Evolutionary conservation across 2,888 invertebrate species (phyloP), one percentile per base, ranked within the genome.

Genomic region (Bembecia ichneumoniformis): DNA sequence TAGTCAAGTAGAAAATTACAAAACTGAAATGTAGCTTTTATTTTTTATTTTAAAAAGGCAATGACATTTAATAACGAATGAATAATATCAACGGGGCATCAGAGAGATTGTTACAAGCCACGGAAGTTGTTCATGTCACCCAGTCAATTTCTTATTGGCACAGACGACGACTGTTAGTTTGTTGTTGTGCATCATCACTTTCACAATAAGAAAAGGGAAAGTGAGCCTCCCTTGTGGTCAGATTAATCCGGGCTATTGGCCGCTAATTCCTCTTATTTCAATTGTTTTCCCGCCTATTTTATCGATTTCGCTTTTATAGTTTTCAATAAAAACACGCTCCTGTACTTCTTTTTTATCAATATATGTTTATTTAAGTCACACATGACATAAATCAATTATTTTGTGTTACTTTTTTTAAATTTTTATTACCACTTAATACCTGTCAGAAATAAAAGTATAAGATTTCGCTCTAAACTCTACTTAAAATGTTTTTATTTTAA

Each of bases 121-220:
- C 40, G 40, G 13, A n/a, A 40, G 11, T 14, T 40, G 40, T 40
- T 13, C 14, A 14, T 40, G 40, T 14, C 40, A 13, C 7, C 14
- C 14, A 40, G 40, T 40, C 40, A 14, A 40, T 14, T 40, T 40
- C 14, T 40, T 40, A 40, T 40, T 40, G 14, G 14, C 40, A 40
- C 40, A 40, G 40, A 40, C 40, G 28, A 28, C 28, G 28, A 28
- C 28, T 45, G 68, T 71, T 69, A 70, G 73, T 74, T 73, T 74
- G 76, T 82, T 77, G 73, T 71, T 72, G 69, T 70, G 73, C 75
- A 81, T 84, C 82, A 82, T 82, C 84, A 80, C 86, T 87, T 87
- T 86, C 86, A 81, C 86, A 71, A 79, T 72, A 78, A 77, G 77
- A 82, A 84, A 86, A 83, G 82, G 81, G 86, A 86, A 87, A 86